A percentile compares a stretch with the other conserved stretches of the same genome.
phyloP scores from a whole-genome alignment of 2,797 vertebrate species.

The Bradypodion ventrale region DNA sequence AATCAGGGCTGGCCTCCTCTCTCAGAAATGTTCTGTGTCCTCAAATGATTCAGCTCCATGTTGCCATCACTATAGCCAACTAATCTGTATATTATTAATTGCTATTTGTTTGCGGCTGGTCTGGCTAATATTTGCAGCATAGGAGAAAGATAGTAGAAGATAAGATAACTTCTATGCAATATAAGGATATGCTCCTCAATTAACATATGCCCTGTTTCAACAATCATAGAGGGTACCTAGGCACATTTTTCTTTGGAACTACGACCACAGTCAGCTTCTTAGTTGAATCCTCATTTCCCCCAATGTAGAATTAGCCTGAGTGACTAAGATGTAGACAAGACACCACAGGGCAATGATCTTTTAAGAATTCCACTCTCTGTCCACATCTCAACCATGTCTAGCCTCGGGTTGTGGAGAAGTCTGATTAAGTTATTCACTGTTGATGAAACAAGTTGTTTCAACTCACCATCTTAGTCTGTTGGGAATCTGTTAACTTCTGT shows the following conservation, averaged over 20 bases:
- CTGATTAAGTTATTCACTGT: no score
- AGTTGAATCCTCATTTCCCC: neutral
- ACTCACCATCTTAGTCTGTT: no score
- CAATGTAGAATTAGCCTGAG: neutral
- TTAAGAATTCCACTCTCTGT: neutral
- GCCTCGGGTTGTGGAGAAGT: no score
- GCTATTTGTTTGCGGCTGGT: neutral
- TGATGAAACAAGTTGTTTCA: no score
- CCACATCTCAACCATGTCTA: neutral
- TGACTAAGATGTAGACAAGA: neutral
- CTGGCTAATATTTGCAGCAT: neutral
- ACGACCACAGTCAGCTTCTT: neutral
- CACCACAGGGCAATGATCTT: neutral
- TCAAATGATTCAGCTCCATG: neutral
- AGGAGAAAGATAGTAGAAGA: neutral
- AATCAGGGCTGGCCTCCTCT: no score
- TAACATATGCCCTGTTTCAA: neutral
- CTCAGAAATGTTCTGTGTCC: neutral
- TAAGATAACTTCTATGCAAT: neutral
- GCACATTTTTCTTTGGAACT: neutral
- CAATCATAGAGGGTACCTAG: neutral
- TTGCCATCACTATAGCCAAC: neutral
- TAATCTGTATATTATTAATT: no score
- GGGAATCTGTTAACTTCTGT: no score
- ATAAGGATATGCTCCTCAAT: neutral